Conservation (phyloP, 2,113 vertebrate genomes). For the Struthidea cinerea region DNA sequence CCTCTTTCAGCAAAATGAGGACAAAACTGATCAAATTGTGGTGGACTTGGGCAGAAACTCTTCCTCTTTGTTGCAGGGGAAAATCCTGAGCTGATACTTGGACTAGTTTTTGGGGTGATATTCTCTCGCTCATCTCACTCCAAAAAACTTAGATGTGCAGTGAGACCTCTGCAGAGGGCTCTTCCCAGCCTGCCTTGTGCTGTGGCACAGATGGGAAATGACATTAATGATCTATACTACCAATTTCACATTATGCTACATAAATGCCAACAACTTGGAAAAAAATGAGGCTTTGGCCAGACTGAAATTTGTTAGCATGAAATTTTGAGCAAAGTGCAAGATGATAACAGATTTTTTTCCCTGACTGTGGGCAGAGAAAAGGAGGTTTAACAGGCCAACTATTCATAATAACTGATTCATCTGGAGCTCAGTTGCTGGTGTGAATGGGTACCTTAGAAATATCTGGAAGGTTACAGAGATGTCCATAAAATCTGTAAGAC, state of each 20-base stretch:
- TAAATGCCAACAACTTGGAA: background rate
- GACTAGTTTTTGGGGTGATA: background rate
- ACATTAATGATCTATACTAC: background rate
- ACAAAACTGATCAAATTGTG: background rate
- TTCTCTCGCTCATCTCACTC: background rate
- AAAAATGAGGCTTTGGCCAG: background rate
- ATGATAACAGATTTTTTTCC: background rate
- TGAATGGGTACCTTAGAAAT: background rate
- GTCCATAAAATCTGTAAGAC: background rate
- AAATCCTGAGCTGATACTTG: background rate
- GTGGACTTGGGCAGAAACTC: background rate
- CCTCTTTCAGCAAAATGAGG: background rate
- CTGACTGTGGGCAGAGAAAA: background rate
- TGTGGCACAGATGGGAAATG: background rate
- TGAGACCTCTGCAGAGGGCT: background rate
- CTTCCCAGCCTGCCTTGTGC: background rate
- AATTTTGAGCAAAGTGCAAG: background rate
- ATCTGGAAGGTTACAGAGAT: background rate
- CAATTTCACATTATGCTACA: background rate
- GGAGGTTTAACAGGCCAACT: background rate
- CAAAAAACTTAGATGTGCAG: background rate
- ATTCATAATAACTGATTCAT: constrained; percentile 11
- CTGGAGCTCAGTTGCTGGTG: background rate
- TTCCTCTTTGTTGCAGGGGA: background rate
- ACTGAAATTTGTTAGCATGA: background rate